Evolutionary conservation across 53 echinoderm and acorn worm species (phyloP).

Genomic region (Astropecten irregularis): DNA sequence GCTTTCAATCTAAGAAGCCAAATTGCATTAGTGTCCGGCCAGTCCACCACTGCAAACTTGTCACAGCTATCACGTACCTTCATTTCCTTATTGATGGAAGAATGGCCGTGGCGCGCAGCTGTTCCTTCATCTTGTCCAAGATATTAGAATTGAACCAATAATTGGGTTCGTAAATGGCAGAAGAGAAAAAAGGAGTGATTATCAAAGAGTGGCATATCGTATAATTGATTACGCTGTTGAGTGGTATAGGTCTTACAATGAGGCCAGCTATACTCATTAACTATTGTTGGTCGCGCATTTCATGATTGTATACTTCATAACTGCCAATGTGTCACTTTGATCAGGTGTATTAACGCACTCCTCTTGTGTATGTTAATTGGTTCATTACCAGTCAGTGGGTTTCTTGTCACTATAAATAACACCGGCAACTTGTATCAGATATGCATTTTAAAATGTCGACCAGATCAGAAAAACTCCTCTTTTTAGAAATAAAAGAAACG

Average conservation of each 20-base stretch:
- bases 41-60: constrained; percentile 29
- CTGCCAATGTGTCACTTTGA: too few species aligned
- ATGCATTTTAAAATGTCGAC: too few species aligned
- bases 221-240: constrained; percentile 62
- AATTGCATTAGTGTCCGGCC: constrained; percentile 54
- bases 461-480: too few species aligned
- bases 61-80: constrained; percentile 46
- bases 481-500: too few species aligned
- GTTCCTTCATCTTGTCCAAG: constrained; percentile 40
- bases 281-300: constrained; percentile 38
- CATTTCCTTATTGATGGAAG: constrained; percentile 59
- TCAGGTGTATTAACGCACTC: too few species aligned
- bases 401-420: too few species aligned
- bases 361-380: too few species aligned
- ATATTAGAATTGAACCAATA: constrained; percentile 63
- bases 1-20: constrained; percentile 52
- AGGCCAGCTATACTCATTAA: constrained; percentile 41
- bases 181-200: constrained; percentile 51
- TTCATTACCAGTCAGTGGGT: too few species aligned
- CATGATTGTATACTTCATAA: too few species aligned
- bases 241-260: constrained; percentile 16
- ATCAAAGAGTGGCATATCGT: constrained; percentile 17
- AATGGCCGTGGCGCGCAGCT: constrained; percentile 55
- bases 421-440: too few species aligned
- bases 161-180: constrained; percentile 63